phyloP scores from a whole-genome alignment of 2,113 vertebrate genomes.

The Trogon surrucura region DNA sequence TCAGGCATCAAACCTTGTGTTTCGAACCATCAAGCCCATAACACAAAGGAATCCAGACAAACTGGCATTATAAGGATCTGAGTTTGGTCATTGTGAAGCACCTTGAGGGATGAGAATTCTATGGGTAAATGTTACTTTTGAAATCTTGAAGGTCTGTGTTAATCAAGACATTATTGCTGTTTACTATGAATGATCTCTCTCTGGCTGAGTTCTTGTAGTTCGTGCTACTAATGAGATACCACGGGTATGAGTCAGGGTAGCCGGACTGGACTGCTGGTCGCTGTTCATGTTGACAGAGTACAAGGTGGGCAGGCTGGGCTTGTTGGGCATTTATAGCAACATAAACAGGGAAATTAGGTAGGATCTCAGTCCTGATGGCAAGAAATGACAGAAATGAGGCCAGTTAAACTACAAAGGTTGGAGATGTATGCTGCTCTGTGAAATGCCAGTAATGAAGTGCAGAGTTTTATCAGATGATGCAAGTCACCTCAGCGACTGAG shows the following conservation, averaged over 20 bases:
- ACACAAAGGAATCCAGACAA: neutral
- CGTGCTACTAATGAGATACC: neutral
- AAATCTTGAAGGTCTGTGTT: neutral
- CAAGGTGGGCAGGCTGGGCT: neutral
- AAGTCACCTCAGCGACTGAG: neutral
- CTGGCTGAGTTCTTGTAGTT: neutral
- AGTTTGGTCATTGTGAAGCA: neutral
- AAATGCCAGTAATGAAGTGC: neutral
- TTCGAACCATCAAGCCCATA: neutral
- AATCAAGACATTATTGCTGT: neutral
- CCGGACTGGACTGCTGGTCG: neutral
- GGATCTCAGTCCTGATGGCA: neutral
- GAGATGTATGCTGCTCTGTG: neutral
- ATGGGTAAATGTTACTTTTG: neutral
- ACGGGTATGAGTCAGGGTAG: accelerated
- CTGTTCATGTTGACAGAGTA: neutral
- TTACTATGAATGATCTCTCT: neutral
- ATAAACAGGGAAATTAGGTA: neutral
- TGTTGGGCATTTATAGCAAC: accelerated
- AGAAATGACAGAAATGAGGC: neutral
- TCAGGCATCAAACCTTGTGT: neutral
- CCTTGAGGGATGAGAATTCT: neutral
- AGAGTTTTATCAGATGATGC: neutral
- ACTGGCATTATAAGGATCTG: neutral
- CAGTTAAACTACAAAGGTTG: neutral